Percentiles rank a stretch among this genome's conserved stretches.
phyloP scores from a whole-genome alignment of 2,888 invertebrate species.

The Scrobipalpa atriplicella region DNA sequence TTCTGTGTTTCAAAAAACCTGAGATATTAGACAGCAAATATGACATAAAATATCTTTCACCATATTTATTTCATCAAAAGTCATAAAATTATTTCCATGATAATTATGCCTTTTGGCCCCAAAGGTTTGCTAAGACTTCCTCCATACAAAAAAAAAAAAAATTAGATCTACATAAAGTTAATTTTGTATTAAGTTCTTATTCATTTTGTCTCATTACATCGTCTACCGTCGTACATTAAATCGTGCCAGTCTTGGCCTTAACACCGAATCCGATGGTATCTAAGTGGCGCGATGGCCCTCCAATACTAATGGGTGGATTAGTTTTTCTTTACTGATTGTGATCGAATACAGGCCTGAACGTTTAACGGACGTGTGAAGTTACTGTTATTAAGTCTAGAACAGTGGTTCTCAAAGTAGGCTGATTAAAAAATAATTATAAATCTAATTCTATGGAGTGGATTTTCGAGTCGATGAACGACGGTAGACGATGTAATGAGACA shows the following conservation, averaged over 20 bases:
- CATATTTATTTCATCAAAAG: no score
- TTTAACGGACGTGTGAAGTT: slow-evolving; percentile 30
- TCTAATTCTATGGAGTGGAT: no score
- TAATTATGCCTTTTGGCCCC: no score
- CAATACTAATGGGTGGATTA: slow-evolving; percentile 63
- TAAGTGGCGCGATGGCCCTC: slow-evolving; percentile 47
- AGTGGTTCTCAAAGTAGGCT: no score
- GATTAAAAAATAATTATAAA: no score
- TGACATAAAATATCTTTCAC: no score
- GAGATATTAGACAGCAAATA: no score
- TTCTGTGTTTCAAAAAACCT: no score
- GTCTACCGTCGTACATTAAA: background rate
- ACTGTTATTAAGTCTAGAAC: slow-evolving; percentile 19
- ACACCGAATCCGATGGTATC: slow-evolving; percentile 42
- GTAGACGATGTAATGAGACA: background rate
- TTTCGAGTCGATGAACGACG: no score
- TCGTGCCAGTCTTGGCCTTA: slow-evolving; percentile 35
- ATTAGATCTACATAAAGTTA: background rate
- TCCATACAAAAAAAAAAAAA: background rate
- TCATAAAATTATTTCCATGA: no score
- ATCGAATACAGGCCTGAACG: slow-evolving; percentile 35
- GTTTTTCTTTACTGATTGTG: slow-evolving; percentile 58
- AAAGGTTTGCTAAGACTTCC: no score
- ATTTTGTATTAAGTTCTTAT: background rate
- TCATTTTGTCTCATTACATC: background rate